Conservation (phyloP, 2,113 vertebrate genomes). For the Odocoileus virginianus region DNA sequence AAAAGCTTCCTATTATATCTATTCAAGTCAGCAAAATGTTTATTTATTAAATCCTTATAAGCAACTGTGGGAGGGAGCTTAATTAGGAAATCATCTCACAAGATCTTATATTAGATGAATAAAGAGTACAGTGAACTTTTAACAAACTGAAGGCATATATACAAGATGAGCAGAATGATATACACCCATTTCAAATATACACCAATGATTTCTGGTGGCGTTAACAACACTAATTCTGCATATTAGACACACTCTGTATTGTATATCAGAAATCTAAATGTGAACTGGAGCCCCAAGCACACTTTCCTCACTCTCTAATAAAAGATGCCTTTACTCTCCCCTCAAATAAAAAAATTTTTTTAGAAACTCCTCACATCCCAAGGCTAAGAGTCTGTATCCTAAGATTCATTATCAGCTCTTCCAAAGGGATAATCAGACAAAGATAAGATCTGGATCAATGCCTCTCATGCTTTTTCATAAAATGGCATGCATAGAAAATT, state of each 20-base stretch:
- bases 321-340: neutral
- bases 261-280: neutral
- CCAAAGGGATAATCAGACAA: neutral
- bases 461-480: neutral
- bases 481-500: neutral
- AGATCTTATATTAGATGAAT: neutral
- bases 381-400: neutral
- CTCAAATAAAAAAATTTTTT: neutral
- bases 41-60: constrained; percentile 10
- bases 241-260: neutral
- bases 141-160: neutral
- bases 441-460: neutral
- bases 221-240: neutral
- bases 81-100: neutral
- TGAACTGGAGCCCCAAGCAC: neutral
- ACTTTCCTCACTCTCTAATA: neutral
- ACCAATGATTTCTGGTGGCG: neutral
- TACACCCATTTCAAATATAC: neutral
- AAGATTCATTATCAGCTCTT: neutral
- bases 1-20: neutral
- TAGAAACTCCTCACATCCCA: neutral
- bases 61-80: neutral
- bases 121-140: neutral
- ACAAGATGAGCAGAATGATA: neutral
- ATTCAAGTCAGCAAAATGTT: neutral